Evolutionary conservation across 2,113 vertebrate species (phyloP).

Genomic region (Periophthalmus modestus): DNA sequence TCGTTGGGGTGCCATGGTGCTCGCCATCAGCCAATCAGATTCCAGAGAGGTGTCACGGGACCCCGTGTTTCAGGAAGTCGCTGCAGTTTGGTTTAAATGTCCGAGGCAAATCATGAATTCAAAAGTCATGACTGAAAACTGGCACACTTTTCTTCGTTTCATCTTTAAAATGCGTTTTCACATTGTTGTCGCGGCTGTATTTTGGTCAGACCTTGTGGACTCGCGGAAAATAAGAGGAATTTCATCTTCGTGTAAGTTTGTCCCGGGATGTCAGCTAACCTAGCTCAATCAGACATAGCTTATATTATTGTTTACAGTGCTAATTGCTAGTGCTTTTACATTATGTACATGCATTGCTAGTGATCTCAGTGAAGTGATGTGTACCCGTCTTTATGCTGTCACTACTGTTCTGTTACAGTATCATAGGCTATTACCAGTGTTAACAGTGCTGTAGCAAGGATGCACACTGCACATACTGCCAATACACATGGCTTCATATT

Average conservation of each 20-base stretch:
- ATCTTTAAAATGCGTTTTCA: constrained; percentile 51
- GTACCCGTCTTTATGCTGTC: neutral
- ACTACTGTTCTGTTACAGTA: neutral
- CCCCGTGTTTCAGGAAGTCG: constrained; percentile 61
- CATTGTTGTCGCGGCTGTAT: constrained; percentile 38
- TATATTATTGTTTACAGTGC: neutral
- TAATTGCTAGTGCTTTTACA: neutral
- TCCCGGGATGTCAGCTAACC: constrained; percentile 2
- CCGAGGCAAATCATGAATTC: constrained; percentile 14
- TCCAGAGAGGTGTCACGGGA: constrained; percentile 14
- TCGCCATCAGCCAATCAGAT: constrained; percentile 20
- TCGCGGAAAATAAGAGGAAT: constrained; percentile 73
- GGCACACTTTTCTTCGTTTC: neutral
- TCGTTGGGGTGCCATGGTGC: neutral
- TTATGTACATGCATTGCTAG: neutral
- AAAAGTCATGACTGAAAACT: constrained; percentile 17
- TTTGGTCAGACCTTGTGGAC: constrained; percentile 52
- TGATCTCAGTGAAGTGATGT: neutral
- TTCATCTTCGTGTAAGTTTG: constrained; percentile 74
- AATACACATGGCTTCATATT: neutral
- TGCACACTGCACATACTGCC: neutral
- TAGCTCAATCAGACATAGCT: constrained; percentile 43
- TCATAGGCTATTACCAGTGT: neutral
- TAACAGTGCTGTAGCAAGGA: neutral
- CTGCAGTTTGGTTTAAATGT: neutral